Evolutionary conservation across 2,113 vertebrate genomes (phyloP), one percentile per base, ranked within the genome.

Genomic region (Halcyon malimbica): DNA sequence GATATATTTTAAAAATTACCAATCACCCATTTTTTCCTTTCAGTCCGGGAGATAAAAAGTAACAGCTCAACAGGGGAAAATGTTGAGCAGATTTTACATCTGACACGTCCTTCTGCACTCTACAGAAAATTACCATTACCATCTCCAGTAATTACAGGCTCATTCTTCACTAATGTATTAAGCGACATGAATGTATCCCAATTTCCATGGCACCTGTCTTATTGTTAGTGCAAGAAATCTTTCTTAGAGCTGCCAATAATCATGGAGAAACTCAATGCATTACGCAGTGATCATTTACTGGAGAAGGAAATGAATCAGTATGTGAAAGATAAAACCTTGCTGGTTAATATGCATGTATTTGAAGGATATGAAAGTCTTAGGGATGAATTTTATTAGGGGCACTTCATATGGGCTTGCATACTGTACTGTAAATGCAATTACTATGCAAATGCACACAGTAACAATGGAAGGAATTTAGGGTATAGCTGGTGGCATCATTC

Each of bases 391-490:
- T 70, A 77, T 94, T 92, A 71, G 62, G 68, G 75, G 11, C 50
- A 79, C 33, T 88, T 75, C 60, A 56, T 91, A 56, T 54, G 81
- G 80, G 59, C 39, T 91, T 79, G 48, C 53, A 84, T 56, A 71
- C 60, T 84, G 33, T 76, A 76, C 25, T 78, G 67, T 42, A 88
- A 97, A 93, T 60, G 75, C 28, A 95, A 89, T 83, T 93, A 82
- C 64, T 89, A 64, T 81, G 69, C 73, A 92, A 90, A 81, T 93
- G 19, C 39, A 64, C 33, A 24, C 12, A 48, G 41, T 51, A 91
- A 80, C 44, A 6, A 5, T 59, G 56, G 69, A 81, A 77, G 69
- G 48, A 92, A 80, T 87, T 87, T 75, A 83, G 19, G n/a, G 31
- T 54, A 25, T 62, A 94, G 29, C 20, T 92, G 29, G 44, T 94